Conservation (phyloP, 2,797 vertebrate genomes). For the Eulemur coronatus region DNA sequence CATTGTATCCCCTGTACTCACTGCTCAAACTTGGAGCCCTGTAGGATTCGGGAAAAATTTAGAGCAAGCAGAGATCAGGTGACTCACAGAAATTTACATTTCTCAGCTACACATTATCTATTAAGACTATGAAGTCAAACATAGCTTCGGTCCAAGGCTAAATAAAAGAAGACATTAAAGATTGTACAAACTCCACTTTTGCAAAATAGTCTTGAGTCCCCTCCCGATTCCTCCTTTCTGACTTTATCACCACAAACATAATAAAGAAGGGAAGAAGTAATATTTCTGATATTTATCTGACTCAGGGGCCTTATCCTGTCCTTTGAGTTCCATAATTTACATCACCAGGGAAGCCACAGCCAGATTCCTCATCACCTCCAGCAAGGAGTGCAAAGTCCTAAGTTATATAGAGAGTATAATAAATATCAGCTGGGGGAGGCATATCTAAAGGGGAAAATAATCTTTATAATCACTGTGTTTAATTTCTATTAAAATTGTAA, state of each 20-base stretch:
- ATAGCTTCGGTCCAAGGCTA: neutral
- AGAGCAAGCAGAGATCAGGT: neutral
- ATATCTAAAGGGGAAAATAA: neutral
- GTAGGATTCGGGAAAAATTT: neutral
- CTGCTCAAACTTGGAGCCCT: neutral
- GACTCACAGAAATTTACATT: neutral
- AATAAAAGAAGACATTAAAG: neutral
- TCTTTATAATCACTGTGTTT: neutral
- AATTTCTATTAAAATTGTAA: conserved; percentile 4
- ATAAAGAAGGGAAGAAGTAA: neutral
- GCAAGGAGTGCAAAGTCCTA: neutral
- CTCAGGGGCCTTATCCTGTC: neutral
- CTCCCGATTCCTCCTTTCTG: conserved; percentile 4
- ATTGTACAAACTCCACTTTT: neutral
- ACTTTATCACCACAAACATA: conserved; percentile 12
- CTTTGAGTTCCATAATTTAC: conserved; percentile 36
- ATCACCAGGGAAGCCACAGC: neutral
- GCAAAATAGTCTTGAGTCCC: neutral
- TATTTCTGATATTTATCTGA: conserved; percentile 30
- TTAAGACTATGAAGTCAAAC: neutral
- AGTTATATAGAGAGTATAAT: neutral
- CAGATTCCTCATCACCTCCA: neutral
- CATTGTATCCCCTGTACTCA: neutral
- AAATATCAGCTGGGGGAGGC: neutral
- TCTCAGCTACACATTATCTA: neutral